Conservation (phyloP, 1,140 invertebrate genomes). For the Eurosta solidaginis region DNA sequence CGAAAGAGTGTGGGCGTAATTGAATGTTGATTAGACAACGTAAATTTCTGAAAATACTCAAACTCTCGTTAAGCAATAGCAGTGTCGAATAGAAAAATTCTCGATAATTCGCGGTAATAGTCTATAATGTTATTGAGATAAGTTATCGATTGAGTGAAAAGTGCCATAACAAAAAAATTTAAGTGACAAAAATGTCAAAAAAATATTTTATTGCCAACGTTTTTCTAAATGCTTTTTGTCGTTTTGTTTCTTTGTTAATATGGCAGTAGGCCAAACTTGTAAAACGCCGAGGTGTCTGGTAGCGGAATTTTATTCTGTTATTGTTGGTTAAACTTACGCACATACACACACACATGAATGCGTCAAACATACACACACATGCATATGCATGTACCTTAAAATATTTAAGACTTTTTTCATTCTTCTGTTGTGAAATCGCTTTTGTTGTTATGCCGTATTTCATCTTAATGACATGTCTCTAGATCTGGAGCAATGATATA, state of each 20-base stretch:
- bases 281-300: constrained; percentile 22
- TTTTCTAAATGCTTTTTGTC: not conserved
- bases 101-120: not conserved
- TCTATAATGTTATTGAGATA: not conserved
- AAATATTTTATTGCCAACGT: not conserved
- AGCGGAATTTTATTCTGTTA: too few species aligned
- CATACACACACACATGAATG: too few species aligned
- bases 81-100: too few species aligned
- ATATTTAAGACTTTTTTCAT: not conserved
- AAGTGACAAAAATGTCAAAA: constrained; percentile 11
- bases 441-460: constrained; percentile 7
- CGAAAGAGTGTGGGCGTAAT: not conserved
- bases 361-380: too few species aligned
- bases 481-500: constrained; percentile 30
- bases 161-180: not conserved
- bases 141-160: constrained; percentile 4
- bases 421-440: not conserved
- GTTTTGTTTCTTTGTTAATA: not conserved
- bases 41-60: not conserved
- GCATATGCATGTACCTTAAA: not conserved
- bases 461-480: constrained; percentile 24
- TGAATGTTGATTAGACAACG: not conserved
- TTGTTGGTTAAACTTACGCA: too few species aligned
- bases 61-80: not conserved
- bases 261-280: not conserved